Conservation (phyloP, 2,113 vertebrate species). For the Paramormyrops kingsleyae region DNA sequence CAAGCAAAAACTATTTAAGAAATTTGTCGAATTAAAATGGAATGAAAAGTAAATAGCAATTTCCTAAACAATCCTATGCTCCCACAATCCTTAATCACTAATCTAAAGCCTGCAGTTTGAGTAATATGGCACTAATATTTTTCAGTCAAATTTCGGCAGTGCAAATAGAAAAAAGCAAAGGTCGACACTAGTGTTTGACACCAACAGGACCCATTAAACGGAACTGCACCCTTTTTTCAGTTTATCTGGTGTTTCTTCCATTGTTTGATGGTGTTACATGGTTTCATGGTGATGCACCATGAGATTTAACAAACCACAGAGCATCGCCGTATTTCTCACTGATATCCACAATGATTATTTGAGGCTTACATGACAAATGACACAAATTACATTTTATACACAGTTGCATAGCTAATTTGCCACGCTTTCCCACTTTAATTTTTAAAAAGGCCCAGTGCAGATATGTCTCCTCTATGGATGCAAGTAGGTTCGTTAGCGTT, state of each 20-base stretch:
- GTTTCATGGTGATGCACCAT: too few relatives aligned
- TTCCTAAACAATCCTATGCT: background rate
- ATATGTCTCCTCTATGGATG: background rate
- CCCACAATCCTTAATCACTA: constrained; percentile 27
- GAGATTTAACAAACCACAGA: background rate
- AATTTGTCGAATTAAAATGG: background rate
- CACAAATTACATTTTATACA: background rate
- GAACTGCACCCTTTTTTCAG: background rate
- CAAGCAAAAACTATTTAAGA: background rate
- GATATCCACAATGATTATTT: background rate
- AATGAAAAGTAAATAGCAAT: background rate
- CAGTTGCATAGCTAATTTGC: background rate
- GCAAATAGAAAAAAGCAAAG: background rate
- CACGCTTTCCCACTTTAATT: background rate
- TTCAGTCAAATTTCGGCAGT: background rate
- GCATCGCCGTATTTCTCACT: background rate
- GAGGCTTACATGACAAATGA: background rate
- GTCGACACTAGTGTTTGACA: background rate
- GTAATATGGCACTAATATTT: constrained; percentile 40
- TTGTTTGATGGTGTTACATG: constrained; percentile 1
- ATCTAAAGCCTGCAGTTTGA: constrained; percentile 40
- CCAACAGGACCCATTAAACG: background rate
- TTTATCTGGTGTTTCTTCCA: background rate
- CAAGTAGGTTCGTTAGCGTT: background rate
- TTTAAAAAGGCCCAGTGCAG: background rate